phyloP scores from a whole-genome alignment of 2,888 invertebrate genomes.

The Smittia aterrima region DNA sequence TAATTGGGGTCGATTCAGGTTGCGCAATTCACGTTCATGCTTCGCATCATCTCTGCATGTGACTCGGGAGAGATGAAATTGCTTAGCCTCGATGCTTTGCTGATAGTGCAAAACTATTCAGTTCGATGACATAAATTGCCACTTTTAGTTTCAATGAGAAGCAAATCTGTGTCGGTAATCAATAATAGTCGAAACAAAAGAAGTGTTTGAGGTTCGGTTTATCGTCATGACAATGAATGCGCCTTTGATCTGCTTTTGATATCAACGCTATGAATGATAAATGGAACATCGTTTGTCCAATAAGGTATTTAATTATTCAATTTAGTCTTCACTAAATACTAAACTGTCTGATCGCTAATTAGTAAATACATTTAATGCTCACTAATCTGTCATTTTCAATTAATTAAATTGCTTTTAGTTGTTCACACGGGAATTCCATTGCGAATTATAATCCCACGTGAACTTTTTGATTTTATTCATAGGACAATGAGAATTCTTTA shows the following conservation, averaged over 20 bases:
- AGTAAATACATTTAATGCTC: too few relatives aligned
- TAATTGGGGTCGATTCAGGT: slow-evolving; percentile 17
- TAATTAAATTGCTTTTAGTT: too few relatives aligned
- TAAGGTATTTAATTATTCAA: too few relatives aligned
- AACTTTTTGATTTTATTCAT: not conserved
- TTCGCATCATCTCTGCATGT: not conserved
- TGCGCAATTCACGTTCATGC: not conserved
- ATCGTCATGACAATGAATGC: not conserved
- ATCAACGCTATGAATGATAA: too few relatives aligned
- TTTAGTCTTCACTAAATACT: too few relatives aligned
- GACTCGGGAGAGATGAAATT: not conserved
- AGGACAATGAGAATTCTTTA: not conserved
- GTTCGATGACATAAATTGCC: too few relatives aligned
- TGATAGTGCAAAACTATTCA: not conserved
- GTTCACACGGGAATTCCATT: not conserved
- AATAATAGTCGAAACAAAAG: not conserved
- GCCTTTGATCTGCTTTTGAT: not conserved
- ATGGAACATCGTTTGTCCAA: too few relatives aligned
- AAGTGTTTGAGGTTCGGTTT: not conserved
- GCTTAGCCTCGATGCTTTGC: not conserved
- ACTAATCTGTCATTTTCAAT: too few relatives aligned
- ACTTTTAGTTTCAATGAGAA: not conserved
- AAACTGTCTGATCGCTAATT: too few relatives aligned
- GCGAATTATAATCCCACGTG: slow-evolving; percentile 23
- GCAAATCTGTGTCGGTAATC: not conserved